phyloP scores from a whole-genome alignment of 1,140 invertebrate species.

The Drosophila melanogaster region DNA sequence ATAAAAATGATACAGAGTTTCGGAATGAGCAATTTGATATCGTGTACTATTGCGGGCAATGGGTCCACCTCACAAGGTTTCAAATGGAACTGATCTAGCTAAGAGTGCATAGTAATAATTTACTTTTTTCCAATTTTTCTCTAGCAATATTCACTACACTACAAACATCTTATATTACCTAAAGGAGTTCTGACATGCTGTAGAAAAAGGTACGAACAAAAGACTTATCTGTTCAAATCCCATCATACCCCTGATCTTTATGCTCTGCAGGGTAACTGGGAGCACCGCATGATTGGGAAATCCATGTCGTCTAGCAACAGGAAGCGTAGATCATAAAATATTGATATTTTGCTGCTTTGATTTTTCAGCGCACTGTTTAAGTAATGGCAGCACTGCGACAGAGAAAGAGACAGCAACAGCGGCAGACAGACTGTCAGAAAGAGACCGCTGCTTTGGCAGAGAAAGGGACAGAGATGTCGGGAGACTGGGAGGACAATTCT shows the following conservation, averaged over 20 bases:
- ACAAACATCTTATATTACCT: too few species aligned
- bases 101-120: too few species aligned
- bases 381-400: slow-evolving; percentile 63
- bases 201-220: too few species aligned
- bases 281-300: slow-evolving; percentile 38
- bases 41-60: background rate
- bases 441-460: slow-evolving; percentile 10
- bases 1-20: slow-evolving; percentile 5
- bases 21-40: background rate
- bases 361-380: slow-evolving; percentile 76
- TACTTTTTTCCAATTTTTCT: too few species aligned
- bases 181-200: too few species aligned
- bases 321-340: slow-evolving; percentile 81
- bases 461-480: slow-evolving; percentile 39
- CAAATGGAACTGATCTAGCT: too few species aligned
- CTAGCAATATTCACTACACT: too few species aligned
- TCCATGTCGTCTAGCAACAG: slow-evolving; percentile 64
- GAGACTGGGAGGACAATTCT: slow-evolving; percentile 57
- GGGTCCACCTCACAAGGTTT: background rate
- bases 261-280: slow-evolving; percentile 1
- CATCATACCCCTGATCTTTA: slow-evolving; percentile 10
- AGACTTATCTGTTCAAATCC: too few species aligned
- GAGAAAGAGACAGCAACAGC: slow-evolving; percentile 14
- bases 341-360: slow-evolving; percentile 81
- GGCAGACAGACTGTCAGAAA: slow-evolving; percentile 33